These are phyloP conservation scores for Oasisia sp. DNA, from an alignment of 2,888 invertebrate genomes.

Conservation along the genomic window DNA sequence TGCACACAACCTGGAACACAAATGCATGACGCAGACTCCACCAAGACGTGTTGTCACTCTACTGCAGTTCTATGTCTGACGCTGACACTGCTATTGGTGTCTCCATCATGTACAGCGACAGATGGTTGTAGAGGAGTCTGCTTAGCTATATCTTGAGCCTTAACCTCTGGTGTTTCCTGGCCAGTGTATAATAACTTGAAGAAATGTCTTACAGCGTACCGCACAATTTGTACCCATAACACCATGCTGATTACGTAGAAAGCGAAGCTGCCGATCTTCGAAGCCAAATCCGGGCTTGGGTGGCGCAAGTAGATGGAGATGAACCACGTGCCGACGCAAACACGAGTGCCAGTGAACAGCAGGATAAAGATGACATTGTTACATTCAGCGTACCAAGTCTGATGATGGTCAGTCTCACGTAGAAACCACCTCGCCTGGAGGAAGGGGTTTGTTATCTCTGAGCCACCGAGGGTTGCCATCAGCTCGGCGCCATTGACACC, in stretches of 20 bases:
- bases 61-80: background rate
- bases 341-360: conserved; percentile 56
- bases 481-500: conserved; percentile 61
- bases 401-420: conserved; percentile 47
- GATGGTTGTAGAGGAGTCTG: background rate
- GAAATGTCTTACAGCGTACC: conserved; percentile 46
- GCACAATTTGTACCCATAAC: conserved; percentile 59
- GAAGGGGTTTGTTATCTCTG: conserved; percentile 63
- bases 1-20: background rate
- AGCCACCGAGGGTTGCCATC: conserved; percentile 59
- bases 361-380: conserved; percentile 59
- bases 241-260: conserved; percentile 61
- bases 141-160: background rate
- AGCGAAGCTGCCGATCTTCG: conserved; percentile 52
- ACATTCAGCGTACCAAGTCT: conserved; percentile 50
- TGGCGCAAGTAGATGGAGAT: conserved; percentile 54
- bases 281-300: conserved; percentile 51
- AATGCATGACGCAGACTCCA: background rate
- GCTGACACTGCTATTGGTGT: background rate
- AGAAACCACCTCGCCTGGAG: conserved; percentile 64
- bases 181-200: background rate
- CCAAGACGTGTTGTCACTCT: background rate
- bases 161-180: background rate
- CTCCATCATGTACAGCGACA: background rate
- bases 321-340: conserved; percentile 54